These are phyloP conservation scores for Agrilus mali DNA, from an alignment of 2,888 invertebrate species.

Conservation along the genomic window DNA sequence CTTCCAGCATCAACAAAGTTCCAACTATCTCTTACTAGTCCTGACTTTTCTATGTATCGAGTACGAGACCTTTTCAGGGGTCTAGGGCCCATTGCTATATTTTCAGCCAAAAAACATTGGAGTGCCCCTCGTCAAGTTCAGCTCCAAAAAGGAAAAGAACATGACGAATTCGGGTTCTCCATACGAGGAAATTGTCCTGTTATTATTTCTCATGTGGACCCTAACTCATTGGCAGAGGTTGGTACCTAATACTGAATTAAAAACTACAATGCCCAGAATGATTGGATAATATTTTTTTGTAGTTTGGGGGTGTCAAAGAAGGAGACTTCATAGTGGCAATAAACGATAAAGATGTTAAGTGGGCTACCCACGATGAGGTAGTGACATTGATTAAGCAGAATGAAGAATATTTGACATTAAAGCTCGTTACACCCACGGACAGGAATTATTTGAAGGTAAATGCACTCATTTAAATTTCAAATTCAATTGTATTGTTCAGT, in stretches of 20 bases:
- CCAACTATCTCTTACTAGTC: conserved; percentile 72
- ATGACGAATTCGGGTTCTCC: conserved; percentile 86
- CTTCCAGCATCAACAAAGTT: conserved; percentile 69
- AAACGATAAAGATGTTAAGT: conserved; percentile 79
- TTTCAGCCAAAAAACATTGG: conserved; percentile 89
- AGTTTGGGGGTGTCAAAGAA: conserved; percentile 86
- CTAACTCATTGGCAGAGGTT: conserved; percentile 84
- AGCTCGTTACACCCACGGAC: conserved; percentile 85
- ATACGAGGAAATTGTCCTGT: conserved; percentile 89
- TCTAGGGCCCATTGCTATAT: conserved; percentile 85
- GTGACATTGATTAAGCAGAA: conserved; percentile 71
- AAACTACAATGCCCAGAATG: too few species aligned
- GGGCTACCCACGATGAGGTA: conserved; percentile 86
- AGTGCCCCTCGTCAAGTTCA: conserved; percentile 79
- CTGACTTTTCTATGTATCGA: conserved; percentile 75
- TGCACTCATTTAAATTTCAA: conserved; percentile 1
- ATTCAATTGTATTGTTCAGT: background rate
- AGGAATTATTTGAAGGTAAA: conserved; percentile 60
- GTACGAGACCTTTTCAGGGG: conserved; percentile 81
- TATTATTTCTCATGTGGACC: conserved; percentile 79
- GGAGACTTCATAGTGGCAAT: conserved; percentile 89
- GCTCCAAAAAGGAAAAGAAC: conserved; percentile 51
- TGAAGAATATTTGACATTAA: conserved; percentile 65
- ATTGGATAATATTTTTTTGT: conserved; percentile 17
- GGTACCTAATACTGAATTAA: conserved; percentile 26